phyloP scores from a whole-genome alignment of 2,888 invertebrate species.

The Hipparchia sbordonii region DNA sequence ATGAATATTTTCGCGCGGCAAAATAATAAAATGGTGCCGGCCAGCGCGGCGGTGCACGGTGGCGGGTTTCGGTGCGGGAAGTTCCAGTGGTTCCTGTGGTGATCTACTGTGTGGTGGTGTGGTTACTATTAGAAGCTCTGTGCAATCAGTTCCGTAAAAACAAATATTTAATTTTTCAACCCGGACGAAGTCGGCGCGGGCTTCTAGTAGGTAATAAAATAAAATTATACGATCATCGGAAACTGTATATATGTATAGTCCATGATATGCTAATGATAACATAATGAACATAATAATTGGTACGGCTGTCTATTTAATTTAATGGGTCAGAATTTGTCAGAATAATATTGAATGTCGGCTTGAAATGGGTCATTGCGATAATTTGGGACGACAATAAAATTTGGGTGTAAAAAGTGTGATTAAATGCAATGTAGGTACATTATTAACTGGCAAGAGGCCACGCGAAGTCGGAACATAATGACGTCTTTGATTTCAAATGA shows the following conservation, averaged over 20 bases:
- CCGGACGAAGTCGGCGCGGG: too few species aligned
- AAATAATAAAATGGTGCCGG: too few species aligned
- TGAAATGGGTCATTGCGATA: conserved; percentile 12
- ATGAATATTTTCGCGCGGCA: too few species aligned
- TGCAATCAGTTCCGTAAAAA: too few species aligned
- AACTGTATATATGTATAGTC: not conserved
- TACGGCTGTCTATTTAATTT: conserved; percentile 2
- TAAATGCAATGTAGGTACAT: conserved; percentile 4
- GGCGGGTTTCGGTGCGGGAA: too few species aligned
- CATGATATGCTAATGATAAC: not conserved
- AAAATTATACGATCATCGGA: not conserved
- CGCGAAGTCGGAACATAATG: not conserved
- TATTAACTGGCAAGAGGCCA: conserved; percentile 16
- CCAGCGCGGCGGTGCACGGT: too few species aligned
- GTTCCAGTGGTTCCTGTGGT: too few species aligned
- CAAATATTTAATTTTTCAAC: too few species aligned
- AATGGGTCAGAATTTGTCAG: too few species aligned
- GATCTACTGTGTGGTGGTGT: too few species aligned
- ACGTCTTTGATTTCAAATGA: not conserved
- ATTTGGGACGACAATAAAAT: conserved; percentile 12
- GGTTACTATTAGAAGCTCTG: too few species aligned
- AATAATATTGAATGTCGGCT: conserved; percentile 5
- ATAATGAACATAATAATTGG: not conserved
- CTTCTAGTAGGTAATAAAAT: not conserved
- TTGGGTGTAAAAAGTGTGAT: conserved; percentile 12